Conservation (phyloP, 2,113 vertebrate genomes). For the Cettia cetti region DNA sequence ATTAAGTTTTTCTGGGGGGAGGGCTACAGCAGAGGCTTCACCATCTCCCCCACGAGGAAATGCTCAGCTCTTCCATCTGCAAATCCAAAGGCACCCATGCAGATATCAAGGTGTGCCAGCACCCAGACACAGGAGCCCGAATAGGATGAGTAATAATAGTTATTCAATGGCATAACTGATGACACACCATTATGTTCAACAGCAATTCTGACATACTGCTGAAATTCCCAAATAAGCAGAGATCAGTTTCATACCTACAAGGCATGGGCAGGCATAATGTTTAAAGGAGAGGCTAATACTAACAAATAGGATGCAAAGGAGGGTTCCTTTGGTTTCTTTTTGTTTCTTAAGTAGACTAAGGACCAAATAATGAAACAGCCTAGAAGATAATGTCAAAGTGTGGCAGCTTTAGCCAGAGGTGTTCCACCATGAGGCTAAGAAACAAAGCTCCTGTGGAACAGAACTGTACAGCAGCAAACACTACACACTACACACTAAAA, state of each 20-base stretch:
- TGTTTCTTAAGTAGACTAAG: neutral
- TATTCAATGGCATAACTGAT: neutral
- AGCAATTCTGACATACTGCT: neutral
- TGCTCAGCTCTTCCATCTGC: neutral
- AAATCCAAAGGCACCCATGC: neutral
- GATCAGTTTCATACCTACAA: neutral
- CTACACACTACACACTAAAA: neutral
- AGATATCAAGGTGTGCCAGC: neutral
- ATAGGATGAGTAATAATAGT: neutral
- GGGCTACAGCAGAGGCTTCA: neutral
- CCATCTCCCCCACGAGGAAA: neutral
- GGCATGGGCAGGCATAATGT: neutral
- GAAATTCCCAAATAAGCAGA: neutral
- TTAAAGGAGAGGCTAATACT: neutral
- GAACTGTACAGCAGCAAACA: neutral
- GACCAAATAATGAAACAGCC: neutral
- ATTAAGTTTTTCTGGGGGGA: neutral
- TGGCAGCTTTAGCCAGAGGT: neutral
- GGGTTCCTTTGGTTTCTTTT: neutral
- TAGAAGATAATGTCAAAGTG: neutral
- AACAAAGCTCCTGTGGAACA: neutral
- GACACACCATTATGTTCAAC: neutral
- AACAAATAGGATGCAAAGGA: neutral
- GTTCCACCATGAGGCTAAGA: neutral
- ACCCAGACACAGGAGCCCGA: neutral